Evolutionary conservation across 1,140 invertebrate genomes (phyloP).

Genomic region (Meteorus sp.): DNA sequence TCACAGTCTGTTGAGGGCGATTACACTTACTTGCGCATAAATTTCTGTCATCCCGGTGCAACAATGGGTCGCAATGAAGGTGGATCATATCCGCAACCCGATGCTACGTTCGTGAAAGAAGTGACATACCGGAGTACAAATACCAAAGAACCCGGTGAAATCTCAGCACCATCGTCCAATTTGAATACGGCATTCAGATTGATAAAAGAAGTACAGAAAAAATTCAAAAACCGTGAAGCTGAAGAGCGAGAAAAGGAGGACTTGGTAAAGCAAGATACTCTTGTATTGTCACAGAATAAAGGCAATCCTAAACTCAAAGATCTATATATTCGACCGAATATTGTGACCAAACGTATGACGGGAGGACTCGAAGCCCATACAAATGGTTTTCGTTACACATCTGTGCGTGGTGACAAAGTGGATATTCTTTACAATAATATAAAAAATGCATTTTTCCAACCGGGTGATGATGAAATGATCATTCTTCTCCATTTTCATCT

Average conservation of each 20-base stretch:
- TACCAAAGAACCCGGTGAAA: slow-evolving; percentile 95
- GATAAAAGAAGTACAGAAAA: slow-evolving; percentile 99
- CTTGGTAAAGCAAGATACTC: slow-evolving; percentile 97
- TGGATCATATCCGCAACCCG: slow-evolving; percentile 86
- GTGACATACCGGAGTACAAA: slow-evolving; percentile 99
- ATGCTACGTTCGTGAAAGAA: slow-evolving; percentile 98
- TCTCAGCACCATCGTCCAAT: slow-evolving; percentile 93
- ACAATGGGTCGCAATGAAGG: slow-evolving; percentile 92
- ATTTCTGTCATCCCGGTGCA: slow-evolving; percentile 98
- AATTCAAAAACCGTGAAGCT: slow-evolving; percentile 96
- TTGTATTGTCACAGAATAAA: slow-evolving; percentile 94
- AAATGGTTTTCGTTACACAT: slow-evolving; percentile 98
- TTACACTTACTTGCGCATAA: slow-evolving; percentile 97
- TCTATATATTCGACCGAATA: slow-evolving; percentile 97
- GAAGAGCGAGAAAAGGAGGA: slow-evolving; percentile 98
- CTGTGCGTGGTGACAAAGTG: slow-evolving; percentile 97
- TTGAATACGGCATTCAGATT: slow-evolving; percentile 94
- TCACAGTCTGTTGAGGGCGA: slow-evolving; percentile 98
- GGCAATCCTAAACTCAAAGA: slow-evolving; percentile 99
- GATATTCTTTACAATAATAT: slow-evolving; percentile 99
- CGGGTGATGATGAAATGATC: slow-evolving; percentile 99
- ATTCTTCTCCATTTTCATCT: slow-evolving; percentile 98
- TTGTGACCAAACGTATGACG: slow-evolving; percentile 96
- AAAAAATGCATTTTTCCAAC: slow-evolving; percentile 99
- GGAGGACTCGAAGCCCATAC: slow-evolving; percentile 89